These are phyloP conservation scores for Halotydeus destructor DNA, from an alignment of 1,140 invertebrate genomes.

Conservation along the genomic window DNA sequence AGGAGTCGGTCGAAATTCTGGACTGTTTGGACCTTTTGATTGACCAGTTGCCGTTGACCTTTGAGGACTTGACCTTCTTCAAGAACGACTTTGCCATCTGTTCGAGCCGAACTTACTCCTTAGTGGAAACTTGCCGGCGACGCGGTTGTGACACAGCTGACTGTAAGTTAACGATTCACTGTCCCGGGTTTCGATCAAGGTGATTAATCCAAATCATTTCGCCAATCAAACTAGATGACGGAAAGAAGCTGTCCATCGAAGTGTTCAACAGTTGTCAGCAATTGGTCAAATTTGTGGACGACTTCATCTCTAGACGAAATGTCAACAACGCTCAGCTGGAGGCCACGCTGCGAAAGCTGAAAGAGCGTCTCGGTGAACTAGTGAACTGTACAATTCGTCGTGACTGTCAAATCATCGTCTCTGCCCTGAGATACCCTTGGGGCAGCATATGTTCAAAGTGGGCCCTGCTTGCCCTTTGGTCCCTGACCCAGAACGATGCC, in stretches of 20 bases:
- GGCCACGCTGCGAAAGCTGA: conserved; percentile 5
- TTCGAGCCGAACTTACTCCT: background rate
- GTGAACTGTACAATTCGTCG: conserved; percentile 7
- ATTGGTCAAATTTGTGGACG: conserved; percentile 7
- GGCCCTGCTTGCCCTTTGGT: conserved; percentile 12
- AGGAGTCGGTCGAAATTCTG: conserved; percentile 7
- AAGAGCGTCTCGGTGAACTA: conserved; percentile 12
- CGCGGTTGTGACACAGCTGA: background rate
- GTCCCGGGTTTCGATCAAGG: background rate
- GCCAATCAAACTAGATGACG: background rate
- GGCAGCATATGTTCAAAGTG: conserved; percentile 12
- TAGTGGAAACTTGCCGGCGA: conserved; percentile 6
- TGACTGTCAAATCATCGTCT: conserved; percentile 8
- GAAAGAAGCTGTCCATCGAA: background rate
- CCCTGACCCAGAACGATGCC: conserved; percentile 12
- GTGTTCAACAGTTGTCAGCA: conserved; percentile 21
- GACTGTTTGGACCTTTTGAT: conserved; percentile 11
- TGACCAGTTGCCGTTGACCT: conserved; percentile 8
- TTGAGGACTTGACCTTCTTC: background rate
- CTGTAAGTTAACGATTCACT: too few species aligned
- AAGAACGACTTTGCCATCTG: background rate
- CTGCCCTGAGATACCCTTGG: background rate
- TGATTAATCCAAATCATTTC: background rate
- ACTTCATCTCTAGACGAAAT: background rate
- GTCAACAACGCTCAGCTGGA: conserved; percentile 13